phyloP scores from a whole-genome alignment of 2,888 invertebrate genomes.

The Xylota segnis region DNA sequence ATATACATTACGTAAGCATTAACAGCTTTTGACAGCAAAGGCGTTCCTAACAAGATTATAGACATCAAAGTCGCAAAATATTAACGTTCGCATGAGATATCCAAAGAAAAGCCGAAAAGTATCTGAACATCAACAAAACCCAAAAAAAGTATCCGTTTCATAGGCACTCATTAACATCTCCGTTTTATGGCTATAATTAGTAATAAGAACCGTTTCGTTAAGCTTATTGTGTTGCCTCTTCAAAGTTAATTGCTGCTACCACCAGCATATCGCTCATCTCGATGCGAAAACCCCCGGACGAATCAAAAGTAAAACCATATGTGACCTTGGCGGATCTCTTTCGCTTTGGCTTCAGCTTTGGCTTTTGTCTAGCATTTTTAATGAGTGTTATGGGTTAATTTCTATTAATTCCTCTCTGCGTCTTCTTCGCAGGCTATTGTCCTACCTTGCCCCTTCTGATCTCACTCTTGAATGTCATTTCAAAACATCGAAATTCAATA shows the following conservation, averaged over 20 bases:
- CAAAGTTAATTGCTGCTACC: constrained; percentile 11
- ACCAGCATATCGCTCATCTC: not conserved
- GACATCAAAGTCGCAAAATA: too few species aligned
- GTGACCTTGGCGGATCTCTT: constrained; percentile 21
- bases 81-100: too few species aligned
- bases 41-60: not conserved
- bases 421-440: constrained; percentile 2
- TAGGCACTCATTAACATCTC: constrained; percentile 10
- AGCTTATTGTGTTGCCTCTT: constrained; percentile 9
- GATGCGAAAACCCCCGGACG: not conserved
- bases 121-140: not conserved
- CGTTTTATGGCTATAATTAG: constrained; percentile 21
- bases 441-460: not conserved
- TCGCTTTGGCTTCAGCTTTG: not conserved
- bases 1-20: too few species aligned
- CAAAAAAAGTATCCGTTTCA: constrained; percentile 8
- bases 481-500: constrained; percentile 7
- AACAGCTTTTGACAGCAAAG: too few species aligned
- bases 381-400: constrained; percentile 13
- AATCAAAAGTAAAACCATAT: not conserved
- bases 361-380: constrained; percentile 11
- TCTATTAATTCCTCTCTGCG: constrained; percentile 1
- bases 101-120: too few species aligned
- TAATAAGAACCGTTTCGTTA: constrained; percentile 24
- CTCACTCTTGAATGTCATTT: not conserved